Evolutionary conservation across 2,797 vertebrate species (phyloP).

Genomic region (Pipistrellus nathusii): DNA sequence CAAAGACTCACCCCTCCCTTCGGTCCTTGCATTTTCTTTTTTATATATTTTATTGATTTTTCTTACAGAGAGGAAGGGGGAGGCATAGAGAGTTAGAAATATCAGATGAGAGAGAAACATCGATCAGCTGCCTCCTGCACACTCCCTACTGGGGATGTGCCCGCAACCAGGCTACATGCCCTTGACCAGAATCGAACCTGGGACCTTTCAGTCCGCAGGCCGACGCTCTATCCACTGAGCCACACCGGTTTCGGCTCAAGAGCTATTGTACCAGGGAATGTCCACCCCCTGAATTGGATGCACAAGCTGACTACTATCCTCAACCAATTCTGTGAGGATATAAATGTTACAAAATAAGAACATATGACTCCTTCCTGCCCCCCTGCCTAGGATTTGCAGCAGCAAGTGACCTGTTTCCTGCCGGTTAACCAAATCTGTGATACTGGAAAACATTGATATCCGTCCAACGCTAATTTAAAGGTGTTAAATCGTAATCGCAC

Average conservation of each 20-base stretch:
- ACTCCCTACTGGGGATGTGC: no score
- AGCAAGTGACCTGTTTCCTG: conserved; percentile 3
- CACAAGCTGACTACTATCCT: not conserved
- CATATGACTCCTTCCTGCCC: not conserved
- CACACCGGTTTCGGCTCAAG: no score
- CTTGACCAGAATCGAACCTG: rapidly evolving
- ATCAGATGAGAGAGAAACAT: no score
- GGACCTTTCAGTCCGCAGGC: not conserved
- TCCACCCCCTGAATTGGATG: not conserved
- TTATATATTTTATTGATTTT: no score
- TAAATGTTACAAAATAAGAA: conserved; percentile 2
- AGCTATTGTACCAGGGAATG: not conserved
- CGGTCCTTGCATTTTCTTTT: no score
- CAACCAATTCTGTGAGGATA: conserved; percentile 22
- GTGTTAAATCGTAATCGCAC: not conserved
- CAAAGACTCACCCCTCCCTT: no score
- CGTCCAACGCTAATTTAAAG: not conserved
- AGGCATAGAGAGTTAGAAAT: no score
- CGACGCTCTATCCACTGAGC: no score
- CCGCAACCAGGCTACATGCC: no score
- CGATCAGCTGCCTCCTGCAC: no score
- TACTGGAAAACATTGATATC: not conserved
- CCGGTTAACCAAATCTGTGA: conserved; percentile 32
- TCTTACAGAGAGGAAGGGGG: no score
- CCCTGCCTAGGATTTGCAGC: conserved; percentile 42